Percentiles rank a stretch among this genome's conserved stretches.
Conservation (phyloP, 2,888 invertebrate species). For the Sepiola atlantica region DNA sequence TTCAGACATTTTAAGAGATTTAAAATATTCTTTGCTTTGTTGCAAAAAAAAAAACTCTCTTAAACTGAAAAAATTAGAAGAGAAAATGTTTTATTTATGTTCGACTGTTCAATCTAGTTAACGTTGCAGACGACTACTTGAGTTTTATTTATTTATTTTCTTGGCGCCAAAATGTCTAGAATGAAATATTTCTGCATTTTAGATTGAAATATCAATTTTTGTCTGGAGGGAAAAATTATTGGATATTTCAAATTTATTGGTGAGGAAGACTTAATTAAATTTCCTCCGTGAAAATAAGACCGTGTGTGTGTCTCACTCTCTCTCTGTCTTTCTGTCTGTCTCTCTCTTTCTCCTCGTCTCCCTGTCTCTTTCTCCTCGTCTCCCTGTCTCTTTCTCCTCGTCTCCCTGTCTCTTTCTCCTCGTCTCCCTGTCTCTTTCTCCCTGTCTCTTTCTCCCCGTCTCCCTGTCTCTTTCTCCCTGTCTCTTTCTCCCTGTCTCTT, state of each 20-base stretch:
- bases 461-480: too few relatives aligned
- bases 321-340: background rate
- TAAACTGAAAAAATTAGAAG: too few relatives aligned
- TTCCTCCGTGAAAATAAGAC: background rate
- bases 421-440: too few relatives aligned
- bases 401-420: too few relatives aligned
- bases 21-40: too few relatives aligned
- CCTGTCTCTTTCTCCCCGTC: too few relatives aligned
- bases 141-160: background rate
- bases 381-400: background rate
- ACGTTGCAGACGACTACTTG: background rate
- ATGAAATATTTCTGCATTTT: background rate
- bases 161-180: background rate
- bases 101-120: background rate
- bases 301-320: too few relatives aligned
- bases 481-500: too few relatives aligned
- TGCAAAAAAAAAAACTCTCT: too few relatives aligned
- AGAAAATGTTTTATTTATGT: background rate
- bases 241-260: constrained; percentile 3
- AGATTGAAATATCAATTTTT: constrained; percentile 32
- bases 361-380: background rate
- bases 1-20: too few relatives aligned
- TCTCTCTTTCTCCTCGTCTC: background rate
- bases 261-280: constrained; percentile 32
- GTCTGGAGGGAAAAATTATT: background rate